A percentile compares a stretch with the other conserved stretches of the same genome.
phyloP scores from a whole-genome alignment of 2,888 invertebrate genomes.

The Ceriagrion tenellum region DNA sequence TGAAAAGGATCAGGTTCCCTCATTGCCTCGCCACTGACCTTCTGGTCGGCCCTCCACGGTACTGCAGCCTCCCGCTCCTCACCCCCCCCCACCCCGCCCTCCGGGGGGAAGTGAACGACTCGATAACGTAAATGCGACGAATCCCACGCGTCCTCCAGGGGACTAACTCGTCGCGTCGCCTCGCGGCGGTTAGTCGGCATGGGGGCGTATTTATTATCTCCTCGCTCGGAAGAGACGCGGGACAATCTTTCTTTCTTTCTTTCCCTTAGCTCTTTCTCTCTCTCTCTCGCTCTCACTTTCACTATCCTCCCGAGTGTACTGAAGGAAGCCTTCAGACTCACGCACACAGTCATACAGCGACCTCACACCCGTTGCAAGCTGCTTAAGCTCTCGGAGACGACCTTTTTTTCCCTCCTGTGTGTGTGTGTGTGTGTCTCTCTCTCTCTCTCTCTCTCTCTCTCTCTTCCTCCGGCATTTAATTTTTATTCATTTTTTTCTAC shows the following conservation, averaged over 20 bases:
- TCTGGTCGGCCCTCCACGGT: neutral
- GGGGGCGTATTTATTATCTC: constrained; percentile 39
- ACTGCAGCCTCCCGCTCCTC: neutral
- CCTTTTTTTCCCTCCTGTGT: neutral
- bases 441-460: no score
- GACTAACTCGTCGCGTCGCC: neutral
- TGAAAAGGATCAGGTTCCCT: neutral
- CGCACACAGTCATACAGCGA: constrained; percentile 15
- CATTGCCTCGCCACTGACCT: constrained; percentile 18
- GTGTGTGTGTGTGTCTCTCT: no score
- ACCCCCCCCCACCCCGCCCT: neutral
- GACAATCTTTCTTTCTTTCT: neutral
- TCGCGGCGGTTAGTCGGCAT: neutral
- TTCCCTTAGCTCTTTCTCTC: neutral
- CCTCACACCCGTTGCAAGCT: constrained; percentile 1
- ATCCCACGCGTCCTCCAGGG: neutral
- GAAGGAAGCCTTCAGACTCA: no score
- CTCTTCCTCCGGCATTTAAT: neutral
- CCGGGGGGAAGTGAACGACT: neutral
- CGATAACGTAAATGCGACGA: neutral
- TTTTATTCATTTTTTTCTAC: constrained; percentile 3
- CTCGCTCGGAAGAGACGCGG: neutral
- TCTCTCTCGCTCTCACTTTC: neutral
- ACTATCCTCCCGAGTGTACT: neutral
- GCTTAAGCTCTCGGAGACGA: neutral